Evolutionary conservation across 2,888 invertebrate genomes (phyloP).

Genomic region (Drosophila ezoana): DNA sequence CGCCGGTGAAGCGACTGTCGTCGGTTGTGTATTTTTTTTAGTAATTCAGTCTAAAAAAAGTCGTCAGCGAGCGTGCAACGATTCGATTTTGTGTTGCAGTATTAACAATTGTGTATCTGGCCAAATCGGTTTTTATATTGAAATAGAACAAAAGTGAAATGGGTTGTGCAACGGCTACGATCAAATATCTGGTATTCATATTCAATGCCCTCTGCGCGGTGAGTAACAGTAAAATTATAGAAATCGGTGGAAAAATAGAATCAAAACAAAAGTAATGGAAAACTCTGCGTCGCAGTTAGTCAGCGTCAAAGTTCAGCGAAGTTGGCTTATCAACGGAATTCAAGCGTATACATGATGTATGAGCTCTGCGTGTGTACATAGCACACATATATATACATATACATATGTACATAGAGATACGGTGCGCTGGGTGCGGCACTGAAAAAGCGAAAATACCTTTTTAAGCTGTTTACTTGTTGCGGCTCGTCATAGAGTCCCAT

Average conservation of each 20-base stretch:
- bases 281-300: constrained; percentile 20
- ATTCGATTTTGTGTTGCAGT: neutral
- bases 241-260: too few species aligned
- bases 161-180: constrained; percentile 71
- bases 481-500: constrained; percentile 1
- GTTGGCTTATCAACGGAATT: constrained; percentile 34
- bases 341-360: constrained; percentile 29
- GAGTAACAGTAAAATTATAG: constrained; percentile 45
- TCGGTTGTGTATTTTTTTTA: constrained; percentile 22
- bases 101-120: neutral
- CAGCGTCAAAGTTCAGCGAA: constrained; percentile 30
- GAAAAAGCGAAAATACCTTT: constrained; percentile 1
- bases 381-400: neutral
- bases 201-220: constrained; percentile 75
- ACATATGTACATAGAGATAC: constrained; percentile 13
- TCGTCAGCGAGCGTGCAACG: constrained; percentile 40
- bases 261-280: too few species aligned
- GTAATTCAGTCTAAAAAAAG: constrained; percentile 56
- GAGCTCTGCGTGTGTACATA: constrained; percentile 1
- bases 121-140: neutral
- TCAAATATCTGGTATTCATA: constrained; percentile 70
- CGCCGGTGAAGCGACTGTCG: constrained; percentile 22
- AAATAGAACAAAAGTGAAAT: constrained; percentile 41
- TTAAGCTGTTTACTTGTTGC: constrained; percentile 3
- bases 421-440: constrained; percentile 22